These are phyloP conservation scores for Cephalotes varians DNA, from an alignment of 2,888 invertebrate species.

Conservation along the genomic window DNA sequence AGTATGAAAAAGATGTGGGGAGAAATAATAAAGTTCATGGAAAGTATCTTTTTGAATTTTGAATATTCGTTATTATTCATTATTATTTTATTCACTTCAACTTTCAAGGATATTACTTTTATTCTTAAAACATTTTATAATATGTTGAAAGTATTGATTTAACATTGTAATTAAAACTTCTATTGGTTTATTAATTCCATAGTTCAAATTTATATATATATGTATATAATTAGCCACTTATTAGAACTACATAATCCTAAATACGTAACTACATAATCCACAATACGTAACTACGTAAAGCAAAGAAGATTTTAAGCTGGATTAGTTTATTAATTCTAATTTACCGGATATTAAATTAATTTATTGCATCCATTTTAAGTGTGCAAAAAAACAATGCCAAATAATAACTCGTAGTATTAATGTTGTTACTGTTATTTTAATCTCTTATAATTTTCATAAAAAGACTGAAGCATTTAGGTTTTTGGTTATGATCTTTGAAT, in stretches of 20 bases:
- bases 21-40: not conserved
- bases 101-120: not conserved
- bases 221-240: not conserved
- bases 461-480: not conserved
- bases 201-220: not conserved
- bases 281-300: too few species aligned
- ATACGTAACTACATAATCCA: too few species aligned
- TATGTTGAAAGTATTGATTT: not conserved
- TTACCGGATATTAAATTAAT: not conserved
- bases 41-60: slow-evolving; percentile 9
- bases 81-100: not conserved
- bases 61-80: not conserved
- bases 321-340: not conserved
- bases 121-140: not conserved
- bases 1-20: not conserved
- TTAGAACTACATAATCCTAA: not conserved
- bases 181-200: not conserved
- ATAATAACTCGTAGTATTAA: not conserved
- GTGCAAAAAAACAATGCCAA: not conserved
- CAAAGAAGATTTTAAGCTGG: not conserved
- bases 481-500: not conserved
- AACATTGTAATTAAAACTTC: not conserved
- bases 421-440: not conserved
- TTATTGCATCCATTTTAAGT: not conserved
- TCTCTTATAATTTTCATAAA: not conserved